These are phyloP conservation scores for Lethrus apterus DNA, from an alignment of 1,140 invertebrate species.

Conservation along the genomic window DNA sequence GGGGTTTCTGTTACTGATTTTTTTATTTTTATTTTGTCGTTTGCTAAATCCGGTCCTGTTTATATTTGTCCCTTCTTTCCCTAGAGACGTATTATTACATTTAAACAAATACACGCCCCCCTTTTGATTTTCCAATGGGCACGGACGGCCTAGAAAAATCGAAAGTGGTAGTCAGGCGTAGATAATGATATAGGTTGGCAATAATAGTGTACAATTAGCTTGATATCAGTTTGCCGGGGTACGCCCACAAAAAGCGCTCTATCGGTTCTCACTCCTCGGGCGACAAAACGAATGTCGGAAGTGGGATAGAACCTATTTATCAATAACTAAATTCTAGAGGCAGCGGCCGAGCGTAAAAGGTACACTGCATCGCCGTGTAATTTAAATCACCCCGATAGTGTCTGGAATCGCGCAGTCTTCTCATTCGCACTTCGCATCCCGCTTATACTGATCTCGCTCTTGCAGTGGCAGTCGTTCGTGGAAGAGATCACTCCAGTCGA, in stretches of 20 bases:
- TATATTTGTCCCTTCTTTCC: too few relatives aligned
- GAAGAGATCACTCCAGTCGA: too few relatives aligned
- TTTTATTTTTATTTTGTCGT: too few relatives aligned
- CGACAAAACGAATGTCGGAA: conserved; percentile 24
- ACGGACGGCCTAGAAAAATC: conserved; percentile 2
- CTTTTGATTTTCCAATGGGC: too few relatives aligned
- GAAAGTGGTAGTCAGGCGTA: conserved; percentile 13
- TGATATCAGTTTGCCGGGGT: conserved; percentile 16
- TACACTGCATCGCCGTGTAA: conserved; percentile 21
- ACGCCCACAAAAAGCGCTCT: conserved; percentile 8
- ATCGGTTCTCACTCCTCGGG: conserved; percentile 13
- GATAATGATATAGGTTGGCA: conserved; percentile 17
- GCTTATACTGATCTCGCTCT: too few relatives aligned
- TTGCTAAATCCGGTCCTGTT: too few relatives aligned
- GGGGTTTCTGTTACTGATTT: too few relatives aligned
- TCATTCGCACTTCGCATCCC: too few relatives aligned
- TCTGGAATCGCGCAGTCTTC: too few relatives aligned
- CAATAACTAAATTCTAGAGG: conserved; percentile 26
- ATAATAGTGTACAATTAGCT: conserved; percentile 21
- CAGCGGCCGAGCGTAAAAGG: conserved; percentile 15
- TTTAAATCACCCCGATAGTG: conserved; percentile 22
- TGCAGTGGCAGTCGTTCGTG: too few relatives aligned
- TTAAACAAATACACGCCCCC: conserved; percentile 9
- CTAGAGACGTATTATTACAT: conserved; percentile 13
- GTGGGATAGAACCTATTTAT: conserved; percentile 23